phyloP scores from a whole-genome alignment of 1,140 invertebrate genomes.

The Drosophila tani region DNA sequence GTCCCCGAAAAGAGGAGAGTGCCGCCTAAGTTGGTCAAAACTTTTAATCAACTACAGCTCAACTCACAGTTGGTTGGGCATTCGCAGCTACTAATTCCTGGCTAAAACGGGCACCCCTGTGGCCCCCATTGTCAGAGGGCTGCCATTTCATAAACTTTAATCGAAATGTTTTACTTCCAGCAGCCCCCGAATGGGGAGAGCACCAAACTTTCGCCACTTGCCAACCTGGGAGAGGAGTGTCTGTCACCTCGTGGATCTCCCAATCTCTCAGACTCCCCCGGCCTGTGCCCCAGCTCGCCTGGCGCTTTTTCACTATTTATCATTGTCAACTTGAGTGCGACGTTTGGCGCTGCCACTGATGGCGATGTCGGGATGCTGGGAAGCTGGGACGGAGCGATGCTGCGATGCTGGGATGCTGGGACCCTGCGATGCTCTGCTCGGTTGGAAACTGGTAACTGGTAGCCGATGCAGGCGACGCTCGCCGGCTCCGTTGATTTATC shows the following conservation, averaged over 20 bases:
- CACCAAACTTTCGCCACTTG: constrained; percentile 78
- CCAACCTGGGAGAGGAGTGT: constrained; percentile 51
- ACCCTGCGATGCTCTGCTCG: constrained; percentile 12
- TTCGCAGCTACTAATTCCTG: constrained; percentile 64
- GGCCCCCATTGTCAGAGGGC: constrained; percentile 32
- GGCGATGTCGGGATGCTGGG: constrained; percentile 28
- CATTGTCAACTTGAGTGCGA: constrained; percentile 83
- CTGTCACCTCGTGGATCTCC: constrained; percentile 40
- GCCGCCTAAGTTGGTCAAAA: constrained; percentile 58
- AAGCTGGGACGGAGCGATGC: constrained; percentile 14
- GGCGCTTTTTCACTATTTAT: constrained; percentile 83
- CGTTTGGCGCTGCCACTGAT: constrained; percentile 75
- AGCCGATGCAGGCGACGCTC: constrained; percentile 64
- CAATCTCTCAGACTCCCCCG: not conserved
- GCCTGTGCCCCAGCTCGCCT: constrained; percentile 47
- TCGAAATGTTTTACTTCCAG: constrained; percentile 82
- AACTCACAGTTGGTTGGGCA: constrained; percentile 42
- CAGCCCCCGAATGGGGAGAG: constrained; percentile 39
- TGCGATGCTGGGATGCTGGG: constrained; percentile 12
- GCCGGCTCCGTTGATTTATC: constrained; percentile 77
- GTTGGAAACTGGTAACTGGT: constrained; percentile 39
- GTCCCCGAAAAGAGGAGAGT: not conserved
- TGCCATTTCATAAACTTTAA: constrained; percentile 81
- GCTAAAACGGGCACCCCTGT: constrained; percentile 23
- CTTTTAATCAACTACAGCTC: constrained; percentile 76